Evolutionary conservation across 2,888 invertebrate species (phyloP).

Genomic region (Carpatolechia fugitivella): DNA sequence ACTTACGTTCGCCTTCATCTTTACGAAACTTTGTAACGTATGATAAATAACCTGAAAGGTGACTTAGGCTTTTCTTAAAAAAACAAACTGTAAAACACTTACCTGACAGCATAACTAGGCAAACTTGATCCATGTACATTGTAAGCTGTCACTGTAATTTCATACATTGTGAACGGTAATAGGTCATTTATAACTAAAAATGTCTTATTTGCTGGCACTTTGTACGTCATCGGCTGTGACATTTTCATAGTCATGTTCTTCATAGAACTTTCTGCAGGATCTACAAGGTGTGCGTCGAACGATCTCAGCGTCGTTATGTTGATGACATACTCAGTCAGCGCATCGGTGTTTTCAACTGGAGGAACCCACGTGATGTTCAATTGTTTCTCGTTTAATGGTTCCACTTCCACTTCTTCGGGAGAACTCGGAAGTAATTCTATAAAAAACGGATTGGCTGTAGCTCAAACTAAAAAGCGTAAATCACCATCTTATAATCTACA

Average conservation of each 20-base stretch:
- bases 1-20: neutral
- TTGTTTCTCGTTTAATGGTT: conserved; percentile 85
- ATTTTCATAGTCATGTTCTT: conserved; percentile 45
- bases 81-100: conserved; percentile 23
- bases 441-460: neutral
- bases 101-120: conserved; percentile 85
- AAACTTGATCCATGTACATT: conserved; percentile 88
- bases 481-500: too few species aligned
- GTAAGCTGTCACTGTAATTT: conserved; percentile 84
- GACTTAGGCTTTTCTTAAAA: neutral
- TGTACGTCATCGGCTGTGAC: conserved; percentile 59
- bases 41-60: too few species aligned
- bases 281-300: conserved; percentile 81
- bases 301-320: conserved; percentile 85
- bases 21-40: too few species aligned
- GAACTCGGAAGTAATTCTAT: conserved; percentile 86
- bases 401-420: conserved; percentile 85
- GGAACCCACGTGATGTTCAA: conserved; percentile 85
- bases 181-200: conserved; percentile 81
- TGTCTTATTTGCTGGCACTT: conserved; percentile 80
- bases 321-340: conserved; percentile 83
- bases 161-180: conserved; percentile 90
- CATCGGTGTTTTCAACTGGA: conserved; percentile 82
- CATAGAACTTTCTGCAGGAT: conserved; percentile 63
- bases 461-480: too few species aligned